phyloP scores from a whole-genome alignment of 2,797 vertebrate species.

The Catharus ustulatus region DNA sequence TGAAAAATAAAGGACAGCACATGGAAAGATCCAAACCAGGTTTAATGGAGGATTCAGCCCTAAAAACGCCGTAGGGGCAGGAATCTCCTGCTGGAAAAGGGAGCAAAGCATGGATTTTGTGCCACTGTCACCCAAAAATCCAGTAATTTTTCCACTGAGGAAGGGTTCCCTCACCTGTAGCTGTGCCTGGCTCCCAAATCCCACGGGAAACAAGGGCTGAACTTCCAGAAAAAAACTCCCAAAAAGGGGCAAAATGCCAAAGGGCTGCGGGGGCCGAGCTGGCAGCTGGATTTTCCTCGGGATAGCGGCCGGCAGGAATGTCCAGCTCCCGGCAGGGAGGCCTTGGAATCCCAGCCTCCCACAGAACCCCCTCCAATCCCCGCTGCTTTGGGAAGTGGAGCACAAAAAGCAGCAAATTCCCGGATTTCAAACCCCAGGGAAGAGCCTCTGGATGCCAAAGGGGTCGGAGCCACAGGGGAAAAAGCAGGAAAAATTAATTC shows the following conservation, averaged over 20 bases:
- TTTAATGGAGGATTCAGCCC: neutral
- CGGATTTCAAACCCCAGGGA: neutral
- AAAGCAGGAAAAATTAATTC: neutral
- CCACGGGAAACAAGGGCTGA: rapidly evolving
- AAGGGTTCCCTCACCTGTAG: neutral
- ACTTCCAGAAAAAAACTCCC: neutral
- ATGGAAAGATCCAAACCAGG: rapidly evolving
- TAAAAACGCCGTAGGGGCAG: neutral
- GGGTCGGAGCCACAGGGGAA: neutral
- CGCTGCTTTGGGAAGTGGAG: neutral
- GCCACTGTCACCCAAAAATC: neutral
- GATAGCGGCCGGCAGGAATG: rapidly evolving
- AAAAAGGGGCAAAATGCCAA: neutral
- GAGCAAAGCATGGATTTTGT: neutral
- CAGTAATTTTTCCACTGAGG: neutral
- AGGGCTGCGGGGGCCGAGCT: neutral
- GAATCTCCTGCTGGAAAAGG: neutral
- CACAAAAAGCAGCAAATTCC: neutral
- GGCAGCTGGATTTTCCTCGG: neutral
- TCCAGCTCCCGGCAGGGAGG: neutral
- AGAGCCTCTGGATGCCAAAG: neutral
- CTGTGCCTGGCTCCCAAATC: neutral
- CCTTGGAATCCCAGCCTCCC: neutral
- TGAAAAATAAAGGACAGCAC: neutral
- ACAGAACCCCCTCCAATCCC: neutral